Conservation (phyloP, 2,797 vertebrate genomes). For the Masticophis lateralis region DNA sequence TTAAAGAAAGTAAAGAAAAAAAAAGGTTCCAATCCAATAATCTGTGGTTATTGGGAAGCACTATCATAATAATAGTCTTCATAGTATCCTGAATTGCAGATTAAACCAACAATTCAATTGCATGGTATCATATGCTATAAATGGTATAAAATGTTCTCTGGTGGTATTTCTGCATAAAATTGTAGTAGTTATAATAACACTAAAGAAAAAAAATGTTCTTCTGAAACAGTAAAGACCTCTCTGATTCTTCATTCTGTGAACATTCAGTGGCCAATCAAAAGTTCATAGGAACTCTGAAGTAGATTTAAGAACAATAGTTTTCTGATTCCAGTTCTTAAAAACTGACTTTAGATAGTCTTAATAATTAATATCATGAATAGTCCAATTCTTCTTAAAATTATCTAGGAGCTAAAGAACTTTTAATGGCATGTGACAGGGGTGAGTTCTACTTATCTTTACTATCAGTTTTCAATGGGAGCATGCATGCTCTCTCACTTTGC, state of each 20-base stretch:
- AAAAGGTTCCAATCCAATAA: conserved; percentile 11
- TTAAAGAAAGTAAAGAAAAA: conserved; percentile 3
- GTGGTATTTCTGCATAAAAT: background rate
- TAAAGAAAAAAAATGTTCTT: background rate
- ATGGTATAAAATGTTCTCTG: background rate
- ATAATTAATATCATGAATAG: background rate
- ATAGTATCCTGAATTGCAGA: background rate
- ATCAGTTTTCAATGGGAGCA: too few relatives aligned
- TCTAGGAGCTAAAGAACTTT: background rate
- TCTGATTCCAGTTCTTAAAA: background rate
- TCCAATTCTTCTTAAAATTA: background rate
- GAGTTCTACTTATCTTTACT: too few relatives aligned
- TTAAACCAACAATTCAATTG: background rate
- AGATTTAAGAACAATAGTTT: background rate
- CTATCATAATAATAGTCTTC: background rate
- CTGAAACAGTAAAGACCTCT: background rate
- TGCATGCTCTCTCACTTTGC: too few relatives aligned
- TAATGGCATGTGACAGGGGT: background rate
- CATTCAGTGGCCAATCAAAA: background rate
- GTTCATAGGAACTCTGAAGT: background rate
- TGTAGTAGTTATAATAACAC: background rate
- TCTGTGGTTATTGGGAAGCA: background rate
- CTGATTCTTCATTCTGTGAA: background rate
- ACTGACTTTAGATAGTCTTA: background rate
- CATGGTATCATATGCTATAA: background rate